Evolutionary conservation across 2,888 invertebrate species (phyloP).

Genomic region (Chorisops tibialis): DNA sequence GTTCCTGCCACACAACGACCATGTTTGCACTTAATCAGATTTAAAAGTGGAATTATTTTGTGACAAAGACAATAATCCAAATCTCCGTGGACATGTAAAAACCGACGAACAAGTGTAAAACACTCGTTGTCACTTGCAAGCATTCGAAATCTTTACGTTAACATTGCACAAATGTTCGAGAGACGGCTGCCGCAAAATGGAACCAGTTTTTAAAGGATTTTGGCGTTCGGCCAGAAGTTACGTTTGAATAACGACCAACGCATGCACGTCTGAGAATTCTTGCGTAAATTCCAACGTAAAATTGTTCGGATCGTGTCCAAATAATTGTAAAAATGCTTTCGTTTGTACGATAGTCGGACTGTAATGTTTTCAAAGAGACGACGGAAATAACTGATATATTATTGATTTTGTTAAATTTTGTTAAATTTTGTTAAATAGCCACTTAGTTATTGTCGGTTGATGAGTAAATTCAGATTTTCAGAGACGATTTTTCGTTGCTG

Average conservation of each 20-base stretch:
- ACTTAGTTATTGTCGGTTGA: too few relatives aligned
- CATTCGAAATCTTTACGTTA: slow-evolving; percentile 23
- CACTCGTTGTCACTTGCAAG: slow-evolving; percentile 24
- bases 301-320: slow-evolving; percentile 8
- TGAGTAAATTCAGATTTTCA: too few relatives aligned
- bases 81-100: slow-evolving; percentile 16
- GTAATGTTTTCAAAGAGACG: too few relatives aligned
- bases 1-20: slow-evolving; percentile 9
- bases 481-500: too few relatives aligned
- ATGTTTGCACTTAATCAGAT: slow-evolving; percentile 24
- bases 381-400: too few relatives aligned
- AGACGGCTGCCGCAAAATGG: slow-evolving; percentile 16
- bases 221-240: slow-evolving; percentile 20
- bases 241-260: slow-evolving; percentile 15
- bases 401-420: too few relatives aligned
- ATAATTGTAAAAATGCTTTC: slow-evolving; percentile 2
- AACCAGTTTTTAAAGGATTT: slow-evolving; percentile 10
- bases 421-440: too few relatives aligned
- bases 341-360: too few relatives aligned
- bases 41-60: not conserved
- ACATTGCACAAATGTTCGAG: slow-evolving; percentile 22
- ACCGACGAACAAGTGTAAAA: slow-evolving; percentile 21
- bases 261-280: slow-evolving; percentile 23
- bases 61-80: slow-evolving; percentile 7
- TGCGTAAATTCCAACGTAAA: slow-evolving; percentile 26